Percentiles rank a stretch among this genome's conserved stretches.
Conservation (phyloP, 2,113 vertebrate genomes). For the Urocolius indicus region DNA sequence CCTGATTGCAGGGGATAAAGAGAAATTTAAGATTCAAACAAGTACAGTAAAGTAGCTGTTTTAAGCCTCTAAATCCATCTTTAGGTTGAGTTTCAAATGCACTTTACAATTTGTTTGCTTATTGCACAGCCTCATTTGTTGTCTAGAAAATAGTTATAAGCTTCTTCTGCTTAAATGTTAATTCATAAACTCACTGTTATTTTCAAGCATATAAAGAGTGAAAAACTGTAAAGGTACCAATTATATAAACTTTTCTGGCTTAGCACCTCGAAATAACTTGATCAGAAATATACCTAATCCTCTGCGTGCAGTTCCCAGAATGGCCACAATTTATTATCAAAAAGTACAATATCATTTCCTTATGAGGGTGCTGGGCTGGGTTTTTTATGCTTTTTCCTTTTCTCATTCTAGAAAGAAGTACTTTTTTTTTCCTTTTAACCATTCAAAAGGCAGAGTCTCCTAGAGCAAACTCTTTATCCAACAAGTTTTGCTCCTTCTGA, state of each 20-base stretch:
- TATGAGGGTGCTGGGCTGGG: not conserved
- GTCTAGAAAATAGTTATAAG: not conserved
- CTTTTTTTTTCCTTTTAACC: not conserved
- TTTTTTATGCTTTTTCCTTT: not conserved
- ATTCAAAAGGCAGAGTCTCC: not conserved
- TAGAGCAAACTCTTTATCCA: not conserved
- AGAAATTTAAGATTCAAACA: constrained; percentile 10
- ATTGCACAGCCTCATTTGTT: not conserved
- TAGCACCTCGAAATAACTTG: not conserved
- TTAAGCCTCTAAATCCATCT: not conserved
- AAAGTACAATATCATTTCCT: not conserved
- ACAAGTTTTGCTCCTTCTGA: too few species aligned
- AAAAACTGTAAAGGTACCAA: not conserved
- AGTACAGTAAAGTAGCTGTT: not conserved
- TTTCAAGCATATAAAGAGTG: not conserved
- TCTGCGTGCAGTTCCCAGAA: not conserved
- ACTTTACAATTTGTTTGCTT: not conserved
- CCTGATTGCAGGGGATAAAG: not conserved
- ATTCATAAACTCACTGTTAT: not conserved
- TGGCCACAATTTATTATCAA: not conserved
- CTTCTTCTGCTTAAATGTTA: not conserved
- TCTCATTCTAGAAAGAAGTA: not conserved
- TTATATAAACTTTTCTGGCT: not conserved
- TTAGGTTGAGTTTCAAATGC: not conserved
- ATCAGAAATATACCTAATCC: not conserved